Conservation (phyloP, 2,113 vertebrate species). For the Microcebus jonahi region DNA sequence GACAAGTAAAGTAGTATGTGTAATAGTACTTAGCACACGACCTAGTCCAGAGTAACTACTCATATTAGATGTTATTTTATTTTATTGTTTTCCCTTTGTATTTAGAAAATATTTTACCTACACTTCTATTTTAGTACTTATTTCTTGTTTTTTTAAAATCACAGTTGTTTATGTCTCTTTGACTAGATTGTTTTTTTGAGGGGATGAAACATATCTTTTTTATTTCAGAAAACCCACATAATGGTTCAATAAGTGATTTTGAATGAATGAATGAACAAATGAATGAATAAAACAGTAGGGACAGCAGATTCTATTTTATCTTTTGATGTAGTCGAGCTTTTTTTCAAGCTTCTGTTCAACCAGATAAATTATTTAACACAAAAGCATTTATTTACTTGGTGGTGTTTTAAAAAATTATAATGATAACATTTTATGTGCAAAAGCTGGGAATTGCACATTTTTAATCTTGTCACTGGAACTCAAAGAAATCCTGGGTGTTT, state of each 20-base stretch:
- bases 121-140: neutral
- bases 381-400: neutral
- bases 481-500: neutral
- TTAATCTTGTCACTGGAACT: neutral
- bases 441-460: neutral
- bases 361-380: constrained; percentile 10
- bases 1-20: neutral
- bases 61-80: neutral
- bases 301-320: neutral
- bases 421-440: neutral
- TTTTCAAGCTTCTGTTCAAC: neutral
- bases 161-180: neutral
- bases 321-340: neutral
- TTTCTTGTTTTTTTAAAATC: neutral
- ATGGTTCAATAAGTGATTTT: neutral
- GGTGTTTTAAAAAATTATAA: constrained; percentile 28
- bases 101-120: constrained; percentile 34
- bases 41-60: neutral
- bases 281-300: neutral
- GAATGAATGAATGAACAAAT: neutral
- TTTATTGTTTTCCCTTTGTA: neutral
- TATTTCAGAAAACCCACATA: neutral
- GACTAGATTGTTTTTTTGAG: neutral
- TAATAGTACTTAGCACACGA: neutral
- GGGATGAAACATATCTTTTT: neutral